Evolutionary conservation across 2,113 vertebrate genomes (phyloP).

Genomic region (Odobenus rosmarus): DNA sequence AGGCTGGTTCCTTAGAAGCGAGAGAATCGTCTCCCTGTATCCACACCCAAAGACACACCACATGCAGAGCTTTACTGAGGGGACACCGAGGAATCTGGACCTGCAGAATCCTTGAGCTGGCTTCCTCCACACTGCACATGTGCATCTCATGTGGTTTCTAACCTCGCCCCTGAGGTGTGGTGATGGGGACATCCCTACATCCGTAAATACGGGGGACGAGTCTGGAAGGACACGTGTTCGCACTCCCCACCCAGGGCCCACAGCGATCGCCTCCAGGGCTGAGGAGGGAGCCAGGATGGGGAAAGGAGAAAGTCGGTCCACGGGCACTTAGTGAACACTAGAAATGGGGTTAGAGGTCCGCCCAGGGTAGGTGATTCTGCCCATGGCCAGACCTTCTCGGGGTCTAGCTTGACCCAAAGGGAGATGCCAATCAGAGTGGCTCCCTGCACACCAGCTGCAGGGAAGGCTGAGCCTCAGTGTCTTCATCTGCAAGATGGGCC

Average conservation of each 20-base stretch:
- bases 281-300: neutral
- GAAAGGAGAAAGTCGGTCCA: neutral
- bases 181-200: fast-evolving
- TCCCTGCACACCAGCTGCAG: fast-evolving
- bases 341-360: neutral
- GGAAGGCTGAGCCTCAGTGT: neutral
- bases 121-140: fast-evolving
- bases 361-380: neutral
- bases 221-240: neutral
- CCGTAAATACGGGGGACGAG: fast-evolving
- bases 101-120: neutral
- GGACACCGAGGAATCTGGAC: fast-evolving
- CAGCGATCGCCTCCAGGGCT: neutral
- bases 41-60: neutral
- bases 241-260: neutral
- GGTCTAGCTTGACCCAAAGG: neutral
- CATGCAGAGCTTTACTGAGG: neutral
- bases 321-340: neutral
- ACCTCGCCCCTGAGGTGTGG: neutral
- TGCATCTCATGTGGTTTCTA: neutral
- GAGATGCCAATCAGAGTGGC: neutral
- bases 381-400: neutral
- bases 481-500: neutral
- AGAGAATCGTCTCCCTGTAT: neutral
- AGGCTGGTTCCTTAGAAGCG: neutral